phyloP scores from a whole-genome alignment of 2,888 invertebrate genomes.

The Chymomyza fuscimana region DNA sequence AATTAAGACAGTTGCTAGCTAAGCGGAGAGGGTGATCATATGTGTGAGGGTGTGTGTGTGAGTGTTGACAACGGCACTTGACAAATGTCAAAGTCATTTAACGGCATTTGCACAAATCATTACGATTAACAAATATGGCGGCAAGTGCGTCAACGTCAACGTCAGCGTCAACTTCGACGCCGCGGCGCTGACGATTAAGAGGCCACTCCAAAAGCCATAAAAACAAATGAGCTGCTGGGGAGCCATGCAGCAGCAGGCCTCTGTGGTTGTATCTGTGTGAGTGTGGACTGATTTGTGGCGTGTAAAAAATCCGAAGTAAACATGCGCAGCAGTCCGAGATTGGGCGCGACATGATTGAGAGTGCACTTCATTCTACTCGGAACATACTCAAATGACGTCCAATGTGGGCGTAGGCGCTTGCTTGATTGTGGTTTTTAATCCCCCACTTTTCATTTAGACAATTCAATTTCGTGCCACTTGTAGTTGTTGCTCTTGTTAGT shows the following conservation, averaged over 20 bases:
- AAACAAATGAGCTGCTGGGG: constrained; percentile 44
- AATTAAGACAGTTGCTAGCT: not conserved
- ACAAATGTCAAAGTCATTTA: constrained; percentile 69
- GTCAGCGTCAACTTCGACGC: not conserved
- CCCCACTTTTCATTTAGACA: constrained; percentile 33
- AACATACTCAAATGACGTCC: no score
- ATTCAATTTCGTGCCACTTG: constrained; percentile 53
- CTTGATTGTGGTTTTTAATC: not conserved
- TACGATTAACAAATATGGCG: constrained; percentile 66
- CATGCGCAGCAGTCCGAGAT: constrained; percentile 21
- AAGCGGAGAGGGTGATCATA: not conserved
- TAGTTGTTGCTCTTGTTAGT: constrained; percentile 29
- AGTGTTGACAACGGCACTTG: constrained; percentile 22
- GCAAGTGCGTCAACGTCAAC: not conserved
- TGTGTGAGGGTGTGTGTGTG: not conserved
- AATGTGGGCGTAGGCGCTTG: not conserved
- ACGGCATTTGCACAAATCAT: constrained; percentile 70
- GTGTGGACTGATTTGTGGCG: constrained; percentile 57
- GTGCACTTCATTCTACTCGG: constrained; percentile 19
- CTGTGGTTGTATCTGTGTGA: constrained; percentile 6
- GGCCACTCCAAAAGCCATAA: constrained; percentile 29
- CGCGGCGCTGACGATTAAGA: constrained; percentile 30
- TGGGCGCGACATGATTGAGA: constrained; percentile 42
- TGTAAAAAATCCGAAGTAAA: constrained; percentile 57
- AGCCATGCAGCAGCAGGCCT: not conserved